These are phyloP conservation scores for Coenonympha glycerion DNA, from an alignment of 2,888 invertebrate species.

Conservation along the genomic window DNA sequence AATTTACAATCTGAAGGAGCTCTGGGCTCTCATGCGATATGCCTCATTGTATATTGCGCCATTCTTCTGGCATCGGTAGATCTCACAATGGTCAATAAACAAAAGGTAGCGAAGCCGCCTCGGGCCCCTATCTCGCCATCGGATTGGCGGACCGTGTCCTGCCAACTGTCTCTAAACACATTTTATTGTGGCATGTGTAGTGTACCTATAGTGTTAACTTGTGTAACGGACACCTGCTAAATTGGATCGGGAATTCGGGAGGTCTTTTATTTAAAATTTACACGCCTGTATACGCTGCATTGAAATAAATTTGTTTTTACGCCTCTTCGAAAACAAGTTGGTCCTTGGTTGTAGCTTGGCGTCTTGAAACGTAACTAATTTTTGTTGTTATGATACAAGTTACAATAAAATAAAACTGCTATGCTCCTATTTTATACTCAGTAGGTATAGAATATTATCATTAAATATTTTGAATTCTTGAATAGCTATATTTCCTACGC, in stretches of 20 bases:
- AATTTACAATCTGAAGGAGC: slow-evolving; percentile 21
- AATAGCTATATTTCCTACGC: too few species aligned
- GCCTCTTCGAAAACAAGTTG: not conserved
- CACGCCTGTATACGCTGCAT: not conserved
- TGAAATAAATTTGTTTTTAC: not conserved
- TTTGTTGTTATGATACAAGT: too few species aligned
- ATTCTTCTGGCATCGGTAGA: slow-evolving; percentile 39
- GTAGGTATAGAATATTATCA: too few species aligned
- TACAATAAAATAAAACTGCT: too few species aligned
- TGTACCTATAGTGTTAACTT: slow-evolving; percentile 43
- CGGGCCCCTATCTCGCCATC: slow-evolving; percentile 57
- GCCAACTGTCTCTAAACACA: slow-evolving; percentile 60
- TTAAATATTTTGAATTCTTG: too few species aligned
- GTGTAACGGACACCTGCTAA: slow-evolving; percentile 22
- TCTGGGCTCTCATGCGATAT: slow-evolving; percentile 25
- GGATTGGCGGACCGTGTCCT: slow-evolving; percentile 61
- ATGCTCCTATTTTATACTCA: too few species aligned
- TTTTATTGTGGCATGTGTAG: slow-evolving; percentile 54
- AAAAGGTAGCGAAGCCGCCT: slow-evolving; percentile 53
- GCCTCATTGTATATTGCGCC: slow-evolving; percentile 52
- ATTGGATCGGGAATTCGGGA: slow-evolving; percentile 12
- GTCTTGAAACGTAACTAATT: too few species aligned
- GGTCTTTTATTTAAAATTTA: slow-evolving; percentile 6
- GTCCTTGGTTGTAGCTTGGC: too few species aligned
- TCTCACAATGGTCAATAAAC: slow-evolving; percentile 69